A percentile compares a stretch with the other conserved stretches of the same genome.
Conservation (phyloP, 2,888 invertebrate genomes). For the Atethmia centrago region DNA sequence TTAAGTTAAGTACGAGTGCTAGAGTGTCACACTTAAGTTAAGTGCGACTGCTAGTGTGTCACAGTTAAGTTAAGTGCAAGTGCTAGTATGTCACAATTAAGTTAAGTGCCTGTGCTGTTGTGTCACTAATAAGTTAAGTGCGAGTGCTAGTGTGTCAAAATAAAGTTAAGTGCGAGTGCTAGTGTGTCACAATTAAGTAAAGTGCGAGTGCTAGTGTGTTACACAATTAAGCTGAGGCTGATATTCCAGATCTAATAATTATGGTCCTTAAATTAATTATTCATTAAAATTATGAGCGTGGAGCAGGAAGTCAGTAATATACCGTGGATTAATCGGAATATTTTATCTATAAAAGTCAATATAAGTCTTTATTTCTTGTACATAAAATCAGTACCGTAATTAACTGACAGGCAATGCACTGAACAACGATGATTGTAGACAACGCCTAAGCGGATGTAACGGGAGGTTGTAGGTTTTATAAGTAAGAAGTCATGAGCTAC, state of each 20-base stretch:
- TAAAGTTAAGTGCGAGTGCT: not conserved
- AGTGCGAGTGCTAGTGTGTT: not conserved
- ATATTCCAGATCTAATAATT: conserved; percentile 5
- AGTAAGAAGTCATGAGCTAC: not conserved
- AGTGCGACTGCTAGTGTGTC: too few species aligned
- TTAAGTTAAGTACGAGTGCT: too few species aligned
- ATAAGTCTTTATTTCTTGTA: not conserved
- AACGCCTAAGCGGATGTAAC: not conserved
- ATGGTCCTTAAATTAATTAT: conserved; percentile 13
- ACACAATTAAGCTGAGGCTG: not conserved
- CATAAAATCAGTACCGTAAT: not conserved
- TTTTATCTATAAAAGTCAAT: not conserved
- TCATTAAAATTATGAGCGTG: too few species aligned
- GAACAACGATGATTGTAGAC: not conserved
- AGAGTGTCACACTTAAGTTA: too few species aligned
- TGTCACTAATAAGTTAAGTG: too few species aligned
- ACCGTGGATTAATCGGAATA: not conserved
- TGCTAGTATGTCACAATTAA: too few species aligned
- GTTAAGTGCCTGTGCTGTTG: too few species aligned
- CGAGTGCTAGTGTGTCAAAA: too few species aligned
- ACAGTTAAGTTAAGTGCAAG: too few species aligned
- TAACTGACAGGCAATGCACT: not conserved
- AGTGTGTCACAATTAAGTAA: not conserved
- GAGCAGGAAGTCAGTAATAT: not conserved
- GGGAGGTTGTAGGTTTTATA: not conserved